A percentile compares a stretch with the other conserved stretches of the same genome.
These are phyloP conservation scores for Rotaria socialis DNA, from an alignment of 2,888 invertebrate genomes.

Conservation along the genomic window DNA sequence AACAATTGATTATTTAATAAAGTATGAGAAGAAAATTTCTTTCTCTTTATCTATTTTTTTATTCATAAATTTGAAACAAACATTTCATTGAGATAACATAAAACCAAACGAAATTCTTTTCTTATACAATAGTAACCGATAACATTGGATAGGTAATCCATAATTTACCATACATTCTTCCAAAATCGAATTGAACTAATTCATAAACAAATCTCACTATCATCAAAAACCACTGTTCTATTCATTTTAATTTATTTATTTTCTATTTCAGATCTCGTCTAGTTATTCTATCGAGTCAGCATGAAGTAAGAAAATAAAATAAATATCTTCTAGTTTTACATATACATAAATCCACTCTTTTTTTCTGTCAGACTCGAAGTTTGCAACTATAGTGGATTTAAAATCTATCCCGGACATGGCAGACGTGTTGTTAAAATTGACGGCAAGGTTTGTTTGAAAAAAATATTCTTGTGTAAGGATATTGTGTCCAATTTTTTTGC, in stretches of 20 bases:
- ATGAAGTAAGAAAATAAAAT: not conserved
- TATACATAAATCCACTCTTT: too few species aligned
- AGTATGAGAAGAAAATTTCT: not conserved
- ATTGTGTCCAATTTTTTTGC: conserved; percentile 51
- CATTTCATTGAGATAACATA: not conserved
- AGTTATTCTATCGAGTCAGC: not conserved
- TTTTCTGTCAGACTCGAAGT: conserved; percentile 78
- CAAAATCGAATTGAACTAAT: not conserved
- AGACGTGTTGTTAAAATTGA: conserved; percentile 95
- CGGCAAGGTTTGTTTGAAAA: conserved; percentile 73
- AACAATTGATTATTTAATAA: not conserved
- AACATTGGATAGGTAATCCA: not conserved
- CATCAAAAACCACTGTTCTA: not conserved
- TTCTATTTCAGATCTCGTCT: not conserved
- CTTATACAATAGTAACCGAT: not conserved
- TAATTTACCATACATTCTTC: not conserved
- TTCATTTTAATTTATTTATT: not conserved
- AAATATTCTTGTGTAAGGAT: conserved; percentile 30
- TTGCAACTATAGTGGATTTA: conserved; percentile 97
- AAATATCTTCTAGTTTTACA: too few species aligned
- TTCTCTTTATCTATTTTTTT: not conserved
- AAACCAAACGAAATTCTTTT: not conserved
- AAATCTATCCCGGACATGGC: conserved; percentile 99
- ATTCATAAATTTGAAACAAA: not conserved
- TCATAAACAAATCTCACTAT: not conserved